A percentile compares a stretch with the other conserved stretches of the same genome.
These are phyloP conservation scores for Phalanger gymnotis DNA, from an alignment of 2,797 vertebrate genomes.

Conservation along the genomic window DNA sequence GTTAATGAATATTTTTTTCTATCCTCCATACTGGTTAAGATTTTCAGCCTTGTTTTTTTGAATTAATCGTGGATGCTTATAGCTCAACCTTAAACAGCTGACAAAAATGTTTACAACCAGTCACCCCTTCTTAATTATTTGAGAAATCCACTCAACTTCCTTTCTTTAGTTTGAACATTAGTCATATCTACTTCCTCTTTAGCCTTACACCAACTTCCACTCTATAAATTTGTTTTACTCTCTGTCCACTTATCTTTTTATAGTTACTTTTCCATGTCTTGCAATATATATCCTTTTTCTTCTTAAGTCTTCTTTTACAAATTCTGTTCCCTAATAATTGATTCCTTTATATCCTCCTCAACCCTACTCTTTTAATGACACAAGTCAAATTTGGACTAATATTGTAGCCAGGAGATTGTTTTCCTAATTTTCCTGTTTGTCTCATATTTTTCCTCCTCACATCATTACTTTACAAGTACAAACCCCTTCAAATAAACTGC, in stretches of 20 bases:
- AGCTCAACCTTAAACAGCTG: too few relatives aligned
- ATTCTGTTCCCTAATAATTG: too few relatives aligned
- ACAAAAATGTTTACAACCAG: not conserved
- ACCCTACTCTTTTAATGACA: not conserved
- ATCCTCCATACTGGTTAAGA: too few relatives aligned
- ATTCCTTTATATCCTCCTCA: not conserved
- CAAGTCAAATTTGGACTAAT: not conserved
- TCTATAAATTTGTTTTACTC: not conserved
- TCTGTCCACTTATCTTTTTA: not conserved
- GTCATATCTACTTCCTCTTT: not conserved
- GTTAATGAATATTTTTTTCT: too few relatives aligned
- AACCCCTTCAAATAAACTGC: not conserved
- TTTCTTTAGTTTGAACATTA: not conserved
- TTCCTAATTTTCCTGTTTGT: too few relatives aligned
- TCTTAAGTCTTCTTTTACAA: too few relatives aligned
- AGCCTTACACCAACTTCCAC: not conserved
- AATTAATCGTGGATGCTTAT: too few relatives aligned
- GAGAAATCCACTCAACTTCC: not conserved
- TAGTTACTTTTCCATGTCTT: not conserved
- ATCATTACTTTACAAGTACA: not conserved
- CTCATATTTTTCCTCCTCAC: too few relatives aligned
- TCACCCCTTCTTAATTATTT: not conserved
- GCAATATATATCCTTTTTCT: not conserved
- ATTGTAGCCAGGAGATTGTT: too few relatives aligned
- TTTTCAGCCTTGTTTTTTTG: too few relatives aligned